Conservation (phyloP, 2,888 invertebrate genomes). For the Phyto melanocephala region DNA sequence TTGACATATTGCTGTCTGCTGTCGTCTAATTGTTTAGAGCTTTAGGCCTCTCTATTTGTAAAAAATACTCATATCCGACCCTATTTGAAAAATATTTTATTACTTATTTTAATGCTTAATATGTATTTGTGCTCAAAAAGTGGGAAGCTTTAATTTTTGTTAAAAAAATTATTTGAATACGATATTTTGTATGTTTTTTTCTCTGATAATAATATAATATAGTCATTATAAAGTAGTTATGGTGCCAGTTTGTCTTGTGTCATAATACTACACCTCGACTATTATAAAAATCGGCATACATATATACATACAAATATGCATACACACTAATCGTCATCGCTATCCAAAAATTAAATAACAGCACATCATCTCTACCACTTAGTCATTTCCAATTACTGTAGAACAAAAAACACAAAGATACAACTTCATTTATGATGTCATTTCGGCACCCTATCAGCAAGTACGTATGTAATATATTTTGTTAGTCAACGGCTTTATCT, state of each 20-base stretch:
- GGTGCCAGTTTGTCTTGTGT: conserved; percentile 42
- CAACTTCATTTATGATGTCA: conserved; percentile 33
- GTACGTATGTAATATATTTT: neutral
- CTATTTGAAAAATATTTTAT: too few species aligned
- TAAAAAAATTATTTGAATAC: too few species aligned
- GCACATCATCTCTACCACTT: neutral
- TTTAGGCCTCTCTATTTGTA: too few species aligned
- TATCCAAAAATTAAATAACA: neutral
- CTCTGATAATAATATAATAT: neutral
- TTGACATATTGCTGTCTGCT: too few species aligned
- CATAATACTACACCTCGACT: conserved; percentile 4
- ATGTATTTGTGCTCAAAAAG: too few species aligned
- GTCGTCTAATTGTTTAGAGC: too few species aligned
- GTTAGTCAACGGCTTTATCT: too few species aligned
- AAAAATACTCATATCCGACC: too few species aligned
- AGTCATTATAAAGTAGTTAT: conserved; percentile 5
- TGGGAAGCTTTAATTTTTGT: too few species aligned
- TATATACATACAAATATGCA: too few species aligned
- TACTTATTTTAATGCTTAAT: too few species aligned
- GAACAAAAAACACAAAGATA: too few species aligned
- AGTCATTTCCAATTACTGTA: neutral
- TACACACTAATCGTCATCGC: neutral
- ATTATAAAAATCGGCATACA: neutral
- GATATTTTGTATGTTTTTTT: neutral
- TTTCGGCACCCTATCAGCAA: neutral